Conservation (phyloP, 2,113 vertebrate species). For the Platycercus adscitus region DNA sequence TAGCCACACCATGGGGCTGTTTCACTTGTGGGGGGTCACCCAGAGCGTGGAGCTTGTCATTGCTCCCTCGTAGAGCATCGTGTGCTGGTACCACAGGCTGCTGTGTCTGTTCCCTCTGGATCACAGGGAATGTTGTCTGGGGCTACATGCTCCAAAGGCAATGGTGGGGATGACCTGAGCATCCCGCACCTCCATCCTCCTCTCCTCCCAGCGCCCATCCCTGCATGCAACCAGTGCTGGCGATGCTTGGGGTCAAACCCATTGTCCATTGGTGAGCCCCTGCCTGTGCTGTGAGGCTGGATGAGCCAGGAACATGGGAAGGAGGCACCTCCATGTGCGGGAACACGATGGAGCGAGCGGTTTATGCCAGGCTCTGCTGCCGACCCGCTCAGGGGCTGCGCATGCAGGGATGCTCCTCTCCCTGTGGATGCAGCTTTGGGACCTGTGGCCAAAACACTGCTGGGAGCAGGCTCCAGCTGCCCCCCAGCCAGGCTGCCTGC, state of each 20-base stretch:
- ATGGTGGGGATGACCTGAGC: not conserved
- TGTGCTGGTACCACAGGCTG: accelerated
- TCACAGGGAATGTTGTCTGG: not conserved
- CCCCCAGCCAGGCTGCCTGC: not conserved
- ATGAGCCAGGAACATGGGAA: no score
- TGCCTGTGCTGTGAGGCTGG: accelerated
- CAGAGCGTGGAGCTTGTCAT: accelerated
- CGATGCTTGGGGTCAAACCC: not conserved
- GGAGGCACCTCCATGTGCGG: accelerated
- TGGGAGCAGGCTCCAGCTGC: not conserved
- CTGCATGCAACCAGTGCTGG: not conserved
- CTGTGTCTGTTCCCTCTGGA: accelerated
- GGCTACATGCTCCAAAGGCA: accelerated
- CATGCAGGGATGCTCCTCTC: not conserved
- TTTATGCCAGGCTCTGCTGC: not conserved
- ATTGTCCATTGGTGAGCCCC: accelerated
- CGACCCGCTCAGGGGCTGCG: accelerated
- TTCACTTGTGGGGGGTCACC: not conserved
- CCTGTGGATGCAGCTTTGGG: not conserved
- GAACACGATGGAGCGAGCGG: not conserved
- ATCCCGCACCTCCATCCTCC: not conserved
- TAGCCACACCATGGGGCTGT: accelerated
- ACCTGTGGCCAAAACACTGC: not conserved
- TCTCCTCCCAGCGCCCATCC: accelerated
- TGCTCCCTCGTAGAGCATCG: not conserved